Evolutionary conservation across 2,888 invertebrate species (phyloP).

Genomic region (Eristalinus aeneus): DNA sequence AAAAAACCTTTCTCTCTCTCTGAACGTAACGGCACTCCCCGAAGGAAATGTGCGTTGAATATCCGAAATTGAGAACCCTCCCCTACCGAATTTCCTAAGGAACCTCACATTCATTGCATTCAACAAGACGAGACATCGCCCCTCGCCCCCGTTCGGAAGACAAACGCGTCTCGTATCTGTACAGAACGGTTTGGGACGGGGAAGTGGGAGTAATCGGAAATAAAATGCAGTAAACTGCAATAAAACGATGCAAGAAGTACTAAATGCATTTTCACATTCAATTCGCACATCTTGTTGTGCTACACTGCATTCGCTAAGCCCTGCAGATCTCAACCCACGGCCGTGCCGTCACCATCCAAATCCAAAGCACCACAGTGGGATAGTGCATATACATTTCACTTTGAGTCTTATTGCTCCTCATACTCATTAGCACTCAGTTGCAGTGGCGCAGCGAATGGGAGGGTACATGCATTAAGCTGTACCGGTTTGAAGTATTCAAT

Average conservation of each 20-base stretch:
- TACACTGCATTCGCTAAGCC: conserved; percentile 11
- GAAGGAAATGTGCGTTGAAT: neutral
- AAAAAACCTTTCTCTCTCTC: too few relatives aligned
- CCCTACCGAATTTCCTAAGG: neutral
- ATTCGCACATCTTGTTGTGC: conserved; percentile 44
- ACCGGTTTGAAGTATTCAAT: conserved; percentile 53
- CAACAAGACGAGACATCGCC: neutral
- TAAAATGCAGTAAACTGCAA: conserved; percentile 54
- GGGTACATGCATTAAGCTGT: conserved; percentile 39
- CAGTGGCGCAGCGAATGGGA: conserved; percentile 16
- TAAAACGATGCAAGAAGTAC: conserved; percentile 21
- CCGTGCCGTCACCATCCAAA: neutral
- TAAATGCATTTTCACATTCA: conserved; percentile 53
- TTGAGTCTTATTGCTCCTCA: conserved; percentile 35
- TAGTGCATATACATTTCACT: neutral
- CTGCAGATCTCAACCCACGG: neutral
- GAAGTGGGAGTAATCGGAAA: conserved; percentile 49
- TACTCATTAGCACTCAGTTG: conserved; percentile 63
- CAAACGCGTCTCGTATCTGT: neutral
- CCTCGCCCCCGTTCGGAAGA: neutral
- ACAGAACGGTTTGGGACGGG: neutral
- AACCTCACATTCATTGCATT: neutral
- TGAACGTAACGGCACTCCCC: neutral
- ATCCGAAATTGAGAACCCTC: neutral
- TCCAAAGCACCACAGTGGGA: neutral